Base-by-base conservation (phyloP, 92 coral and sea anemone genomes). In the Hydrozoanthus gracilis region DNA sequence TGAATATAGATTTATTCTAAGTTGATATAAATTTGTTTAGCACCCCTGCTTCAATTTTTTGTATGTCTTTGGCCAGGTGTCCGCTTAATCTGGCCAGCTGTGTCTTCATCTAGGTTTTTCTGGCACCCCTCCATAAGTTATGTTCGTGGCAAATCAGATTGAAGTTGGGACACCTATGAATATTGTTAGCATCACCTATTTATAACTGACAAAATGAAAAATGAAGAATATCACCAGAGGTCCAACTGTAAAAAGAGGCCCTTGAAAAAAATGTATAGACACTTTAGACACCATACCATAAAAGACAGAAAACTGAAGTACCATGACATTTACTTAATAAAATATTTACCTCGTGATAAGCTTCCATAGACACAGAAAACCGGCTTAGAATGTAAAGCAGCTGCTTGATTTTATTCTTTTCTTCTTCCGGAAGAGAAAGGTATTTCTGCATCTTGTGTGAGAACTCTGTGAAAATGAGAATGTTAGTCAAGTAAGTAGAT, bases 71-170 rank as follows among this genome's bases (percentile, higher is more conserved):
- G n/a, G n/a, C 73, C 39, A 7, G 73, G 73, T 7, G 73, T 68
- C 47, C 76, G 44, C 55, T 47, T 73, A n/a, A 73, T 50, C n/a
- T 73, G 54, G n/a, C 7, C 8, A 46, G 52, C 55, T 16, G 77
- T 73, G 77, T 73, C 77, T 12, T 44, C 6, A 56, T 73, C 77
- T 44, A 46, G 8, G n/a, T 11, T 6, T 50, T 73, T 73, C 55
- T 73, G 78, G 17, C 78, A 73, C 15, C 78, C 78, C 55, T 73
- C 78, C 11, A 73, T 56, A 12, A 73, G 7, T 27, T 73, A 73
- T 48, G 55, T 73, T 13, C 44, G 78, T 11, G 78, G 78, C 51
- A 73, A 73, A n/a, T 18, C 44, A 18, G 35, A 16, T 67, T 67
- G 44, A 67, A 20, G 35, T 67, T 67, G 72, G 35, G 72, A 17